Percentiles rank a stretch among this genome's conserved stretches.
These are phyloP conservation scores for Gorilla gorilla DNA, from an alignment of 2,113 vertebrate genomes.

Conservation along the genomic window DNA sequence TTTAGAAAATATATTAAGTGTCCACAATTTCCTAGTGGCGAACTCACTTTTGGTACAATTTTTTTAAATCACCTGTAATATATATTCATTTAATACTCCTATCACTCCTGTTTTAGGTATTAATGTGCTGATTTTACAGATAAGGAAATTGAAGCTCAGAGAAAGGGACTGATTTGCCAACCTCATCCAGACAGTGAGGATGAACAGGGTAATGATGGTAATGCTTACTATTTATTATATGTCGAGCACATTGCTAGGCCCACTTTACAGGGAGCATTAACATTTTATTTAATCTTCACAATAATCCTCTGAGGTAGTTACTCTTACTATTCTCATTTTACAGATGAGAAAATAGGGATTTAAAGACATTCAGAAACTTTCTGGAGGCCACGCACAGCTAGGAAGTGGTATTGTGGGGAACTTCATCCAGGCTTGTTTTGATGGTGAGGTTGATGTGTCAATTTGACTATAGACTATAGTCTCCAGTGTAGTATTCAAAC, in stretches of 20 bases:
- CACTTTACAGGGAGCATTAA: not conserved
- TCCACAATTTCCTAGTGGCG: not conserved
- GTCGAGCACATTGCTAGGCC: not conserved
- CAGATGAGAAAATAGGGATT: not conserved
- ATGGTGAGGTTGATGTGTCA: not conserved
- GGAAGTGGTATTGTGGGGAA: not conserved
- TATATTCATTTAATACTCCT: slow-evolving; percentile 2
- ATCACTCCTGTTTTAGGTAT: not conserved
- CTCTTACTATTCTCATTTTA: not conserved
- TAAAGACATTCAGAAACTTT: slow-evolving; percentile 6
- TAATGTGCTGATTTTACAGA: not conserved
- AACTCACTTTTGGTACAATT: not conserved
- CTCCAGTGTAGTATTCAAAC: not conserved
- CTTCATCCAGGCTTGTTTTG: not conserved
- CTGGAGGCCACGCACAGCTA: not conserved
- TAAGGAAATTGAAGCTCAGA: not conserved
- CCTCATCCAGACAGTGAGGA: not conserved
- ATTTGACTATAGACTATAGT: not conserved
- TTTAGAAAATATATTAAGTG: not conserved
- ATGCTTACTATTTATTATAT: not conserved
- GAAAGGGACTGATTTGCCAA: not conserved
- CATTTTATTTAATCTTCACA: slow-evolving; percentile 7
- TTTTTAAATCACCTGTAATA: not conserved
- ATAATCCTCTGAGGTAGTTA: not conserved
- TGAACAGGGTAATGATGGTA: not conserved